These are phyloP conservation scores for Temnopleurus reevesii DNA, from an alignment of 53 echinoderm and acorn worm species.

Conservation along the genomic window DNA sequence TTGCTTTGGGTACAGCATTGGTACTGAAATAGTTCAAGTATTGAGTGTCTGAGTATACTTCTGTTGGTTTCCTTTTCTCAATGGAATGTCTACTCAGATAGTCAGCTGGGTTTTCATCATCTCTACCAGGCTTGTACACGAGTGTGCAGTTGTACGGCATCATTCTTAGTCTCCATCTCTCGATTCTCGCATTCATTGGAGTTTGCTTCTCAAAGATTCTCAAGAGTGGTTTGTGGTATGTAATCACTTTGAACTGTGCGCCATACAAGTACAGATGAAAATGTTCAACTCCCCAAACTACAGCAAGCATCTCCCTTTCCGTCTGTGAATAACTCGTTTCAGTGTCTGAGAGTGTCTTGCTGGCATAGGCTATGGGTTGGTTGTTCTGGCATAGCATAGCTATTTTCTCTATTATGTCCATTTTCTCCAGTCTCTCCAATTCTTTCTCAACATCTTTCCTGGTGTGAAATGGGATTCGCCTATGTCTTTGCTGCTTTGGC, in stretches of 20 bases:
- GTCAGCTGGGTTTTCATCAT: constrained; percentile 73
- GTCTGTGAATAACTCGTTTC: constrained; percentile 78
- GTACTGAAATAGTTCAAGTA: constrained; percentile 67
- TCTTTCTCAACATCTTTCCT: not conserved
- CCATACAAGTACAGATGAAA: constrained; percentile 75
- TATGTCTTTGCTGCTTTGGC: not conserved
- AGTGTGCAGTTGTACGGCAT: constrained; percentile 72
- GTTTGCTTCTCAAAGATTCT: constrained; percentile 64
- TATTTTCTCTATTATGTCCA: constrained; percentile 19
- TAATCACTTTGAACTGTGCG: constrained; percentile 55
- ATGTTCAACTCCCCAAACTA: constrained; percentile 64
- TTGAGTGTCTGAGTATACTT: constrained; percentile 31
- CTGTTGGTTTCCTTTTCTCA: not conserved
- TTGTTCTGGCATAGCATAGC: constrained; percentile 73
- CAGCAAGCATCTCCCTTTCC: constrained; percentile 70
- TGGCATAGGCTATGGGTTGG: constrained; percentile 52
- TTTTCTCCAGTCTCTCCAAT: not conserved
- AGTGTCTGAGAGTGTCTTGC: constrained; percentile 56
- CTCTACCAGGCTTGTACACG: constrained; percentile 64
- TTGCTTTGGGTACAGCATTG: constrained; percentile 70
- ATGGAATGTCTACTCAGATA: constrained; percentile 69
- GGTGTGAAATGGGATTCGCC: not conserved
- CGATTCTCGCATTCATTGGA: constrained; percentile 64
- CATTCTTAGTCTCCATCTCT: constrained; percentile 65
- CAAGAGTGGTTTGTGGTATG: constrained; percentile 74